Base-by-base conservation (phyloP, 2,888 invertebrate species). In the Ethmia dodecea region DNA sequence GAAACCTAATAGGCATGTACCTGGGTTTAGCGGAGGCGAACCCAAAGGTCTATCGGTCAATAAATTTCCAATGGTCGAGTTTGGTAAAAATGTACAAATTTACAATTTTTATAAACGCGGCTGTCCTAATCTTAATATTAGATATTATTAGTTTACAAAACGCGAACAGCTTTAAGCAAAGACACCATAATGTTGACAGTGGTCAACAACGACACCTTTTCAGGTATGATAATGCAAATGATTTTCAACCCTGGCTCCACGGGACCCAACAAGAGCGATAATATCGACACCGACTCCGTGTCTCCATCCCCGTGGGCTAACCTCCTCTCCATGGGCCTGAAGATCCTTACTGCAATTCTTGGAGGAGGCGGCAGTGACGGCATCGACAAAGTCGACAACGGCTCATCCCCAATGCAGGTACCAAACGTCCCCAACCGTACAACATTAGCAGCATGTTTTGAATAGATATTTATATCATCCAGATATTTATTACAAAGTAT, bases 341-440 rank as follows among this genome's bases (percentile, higher is more conserved):
- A 94, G 77, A 93, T 96, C 59, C 88, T 96, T 44, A 93, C 94
- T 15, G 94, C 94, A 22, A 88, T 96, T 51, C 87, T 96, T 37
- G 94, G 95, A 32, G 94, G 94, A 40, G 91, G 89, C 20, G 90
- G 90, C 28, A 90, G 89, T 55, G 94, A 94, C 63, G 94, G 94
- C 38, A 95, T 95, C 72, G 96, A 96, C 74, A 96, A 96, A 80
- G 94, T 95, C 38, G 96, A 96, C 80, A 94, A 94, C 69, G 94
- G 93, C 60, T 92, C 92, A 45, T 92, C 93, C 11, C 95, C 95
- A 40, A 93, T 95, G 93, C 95, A 95, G 94, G 95, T 95, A 90
- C 66, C 40, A 33, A 18, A 20, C n/a, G n/a, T n/a, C n/a, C n/a
- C 13, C 18, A 11, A 11, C 15, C n/a, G n/a, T 13, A 5, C 5